Evolutionary conservation across 2,797 vertebrate genomes (phyloP), one percentile per base, ranked within the genome.

Genomic region (Acestrorhynchus altus): DNA sequence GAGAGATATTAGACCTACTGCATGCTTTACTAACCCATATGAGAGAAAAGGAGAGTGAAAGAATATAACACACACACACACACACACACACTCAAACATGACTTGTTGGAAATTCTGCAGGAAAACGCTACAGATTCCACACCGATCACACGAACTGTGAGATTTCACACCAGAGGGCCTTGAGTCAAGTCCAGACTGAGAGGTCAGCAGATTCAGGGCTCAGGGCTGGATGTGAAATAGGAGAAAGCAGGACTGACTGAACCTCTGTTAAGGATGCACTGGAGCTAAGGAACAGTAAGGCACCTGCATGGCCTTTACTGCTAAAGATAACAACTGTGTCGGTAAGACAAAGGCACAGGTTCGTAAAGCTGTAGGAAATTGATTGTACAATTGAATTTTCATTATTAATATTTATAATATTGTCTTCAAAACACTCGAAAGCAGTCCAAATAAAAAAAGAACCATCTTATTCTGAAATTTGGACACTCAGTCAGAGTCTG

Each of bases 1-100:
- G 12, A 46, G 2, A 24, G 71, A 51, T 11, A 18, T 52, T 9
- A 64, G 44, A 61, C 18, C n/a, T 49, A 51, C 13, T 8, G n/a
- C 7, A 15, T 6, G 11, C 12, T 57, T 15, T 56, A 24, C 8
- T 56, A 56, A 12, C 7, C 31, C 31, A 2, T 35, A 35, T 35
- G 31, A 35, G 31, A 35, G 31, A 35, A 6, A n/a, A n/a, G n/a
- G n/a, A n/a, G n/a, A n/a, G n/a, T n/a, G n/a, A n/a, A n/a, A n/a
- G n/a, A n/a, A n/a, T n/a, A n/a, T n/a, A n/a, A n/a, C n/a, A n/a
- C n/a, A n/a, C n/a, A 52, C 42, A 39, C 71, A 24, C 47, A 40
- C 28, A 47, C 74, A 74, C 42, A 76, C 73, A 2, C 40, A 4
- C 61, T 49, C 26, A 52, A 60, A 51, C 60, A 77, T 67, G 76